phyloP scores from a whole-genome alignment of 2,888 invertebrate genomes.

The Seira musarum region DNA sequence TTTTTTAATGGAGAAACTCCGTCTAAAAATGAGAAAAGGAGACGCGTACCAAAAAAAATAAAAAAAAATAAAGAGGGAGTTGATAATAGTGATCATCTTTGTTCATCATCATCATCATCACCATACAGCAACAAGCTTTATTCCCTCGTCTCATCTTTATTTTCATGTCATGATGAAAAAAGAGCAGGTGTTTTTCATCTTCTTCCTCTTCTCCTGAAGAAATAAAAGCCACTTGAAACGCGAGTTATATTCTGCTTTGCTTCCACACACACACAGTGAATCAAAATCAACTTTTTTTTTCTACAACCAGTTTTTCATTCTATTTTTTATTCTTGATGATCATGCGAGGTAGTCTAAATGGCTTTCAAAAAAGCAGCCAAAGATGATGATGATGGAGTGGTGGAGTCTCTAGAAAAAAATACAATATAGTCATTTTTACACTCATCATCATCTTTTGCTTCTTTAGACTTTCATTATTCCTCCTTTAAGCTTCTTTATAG shows the following conservation, averaged over 20 bases:
- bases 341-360: constrained; percentile 16
- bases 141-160: constrained; percentile 23
- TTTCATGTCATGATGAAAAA: constrained; percentile 55
- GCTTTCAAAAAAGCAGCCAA: background rate
- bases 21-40: constrained; percentile 18
- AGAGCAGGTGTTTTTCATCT: constrained; percentile 56
- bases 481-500: constrained; percentile 8
- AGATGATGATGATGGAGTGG: constrained; percentile 16
- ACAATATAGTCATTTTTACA: constrained; percentile 11
- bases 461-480: constrained; percentile 18
- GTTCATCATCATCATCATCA: constrained; percentile 47
- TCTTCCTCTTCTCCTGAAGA: constrained; percentile 7
- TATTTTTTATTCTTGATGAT: constrained; percentile 19
- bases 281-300: constrained; percentile 21
- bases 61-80: no score
- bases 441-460: background rate
- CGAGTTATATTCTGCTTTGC: background rate
- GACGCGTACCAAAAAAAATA: constrained; percentile 15
- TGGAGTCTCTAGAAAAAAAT: constrained; percentile 16
- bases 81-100: constrained; percentile 58
- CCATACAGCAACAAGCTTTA: no score
- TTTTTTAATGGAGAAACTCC: constrained; percentile 41
- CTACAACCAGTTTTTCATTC: constrained; percentile 47
- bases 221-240: background rate
- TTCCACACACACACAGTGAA: background rate